Conservation (phyloP, 2,888 invertebrate genomes). For the Tenthredo distinguenda region DNA sequence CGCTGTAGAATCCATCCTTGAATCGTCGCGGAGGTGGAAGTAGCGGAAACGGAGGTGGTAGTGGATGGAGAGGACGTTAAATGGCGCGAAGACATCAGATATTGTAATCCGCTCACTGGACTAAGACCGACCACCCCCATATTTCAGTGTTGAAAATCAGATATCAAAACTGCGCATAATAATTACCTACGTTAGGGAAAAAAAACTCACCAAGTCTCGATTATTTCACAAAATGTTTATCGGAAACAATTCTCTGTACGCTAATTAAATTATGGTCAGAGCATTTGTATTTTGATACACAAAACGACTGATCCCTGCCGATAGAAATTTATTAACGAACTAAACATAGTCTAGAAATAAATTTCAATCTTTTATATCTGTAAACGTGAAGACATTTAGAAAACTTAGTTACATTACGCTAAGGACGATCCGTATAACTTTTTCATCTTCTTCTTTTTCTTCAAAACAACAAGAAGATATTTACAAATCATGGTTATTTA, state of each 20-base stretch:
- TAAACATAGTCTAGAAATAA: background rate
- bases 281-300: background rate
- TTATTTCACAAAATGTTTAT: background rate
- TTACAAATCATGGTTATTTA: background rate
- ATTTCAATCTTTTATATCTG: background rate
- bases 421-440: background rate
- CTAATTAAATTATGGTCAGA: background rate
- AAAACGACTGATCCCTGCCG: background rate
- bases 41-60: slow-evolving; percentile 60
- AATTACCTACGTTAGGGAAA: background rate
- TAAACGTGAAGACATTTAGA: background rate
- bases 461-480: background rate
- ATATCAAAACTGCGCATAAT: slow-evolving; percentile 1
- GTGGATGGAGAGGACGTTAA: slow-evolving; percentile 57
- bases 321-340: background rate
- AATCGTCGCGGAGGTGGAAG: slow-evolving; percentile 64
- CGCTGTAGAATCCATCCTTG: slow-evolving; percentile 67
- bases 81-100: slow-evolving; percentile 6
- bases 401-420: background rate
- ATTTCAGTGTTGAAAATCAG: background rate
- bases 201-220: background rate
- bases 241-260: background rate
- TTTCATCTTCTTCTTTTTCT: background rate
- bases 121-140: background rate
- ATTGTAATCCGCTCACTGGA: background rate